Evolutionary conservation across 1,140 invertebrate species (phyloP).

Genomic region (Ooceraea biroi): DNA sequence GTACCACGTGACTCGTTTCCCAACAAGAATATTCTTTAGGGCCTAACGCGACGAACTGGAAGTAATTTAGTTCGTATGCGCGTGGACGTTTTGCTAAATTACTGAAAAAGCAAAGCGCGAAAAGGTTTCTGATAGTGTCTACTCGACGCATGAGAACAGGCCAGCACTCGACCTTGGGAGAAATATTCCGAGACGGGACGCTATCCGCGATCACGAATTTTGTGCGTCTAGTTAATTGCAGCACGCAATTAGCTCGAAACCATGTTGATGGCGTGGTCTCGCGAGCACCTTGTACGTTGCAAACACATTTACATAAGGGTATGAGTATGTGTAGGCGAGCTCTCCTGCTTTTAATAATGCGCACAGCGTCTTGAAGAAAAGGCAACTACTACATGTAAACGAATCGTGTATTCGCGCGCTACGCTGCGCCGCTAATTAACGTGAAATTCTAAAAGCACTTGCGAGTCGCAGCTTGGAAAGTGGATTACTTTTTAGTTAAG

Average conservation of each 20-base stretch:
- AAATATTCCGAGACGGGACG: conserved; percentile 26
- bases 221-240: neutral
- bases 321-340: neutral
- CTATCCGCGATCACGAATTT: conserved; percentile 28
- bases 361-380: neutral
- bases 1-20: conserved; percentile 10
- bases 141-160: no score
- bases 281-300: no score
- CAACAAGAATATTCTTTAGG: neutral
- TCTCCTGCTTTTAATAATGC: conserved; percentile 30
- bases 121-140: no score
- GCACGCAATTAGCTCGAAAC: conserved; percentile 52
- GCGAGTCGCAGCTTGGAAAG: no score
- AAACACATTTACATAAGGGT: neutral
- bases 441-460: neutral
- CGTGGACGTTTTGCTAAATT: neutral
- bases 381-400: neutral
- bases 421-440: conserved; percentile 47
- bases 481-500: no score
- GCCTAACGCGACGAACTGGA: conserved; percentile 3
- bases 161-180: conserved; percentile 48
- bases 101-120: neutral
- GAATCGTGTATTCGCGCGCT: no score
- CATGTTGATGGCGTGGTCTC: conserved; percentile 19
- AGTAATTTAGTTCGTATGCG: neutral